Evolutionary conservation across 37 sponge, comb jelly and placozoan species (phyloP), one percentile per base, ranked within the genome.

Genomic region (Petrosia ficiformis): DNA sequence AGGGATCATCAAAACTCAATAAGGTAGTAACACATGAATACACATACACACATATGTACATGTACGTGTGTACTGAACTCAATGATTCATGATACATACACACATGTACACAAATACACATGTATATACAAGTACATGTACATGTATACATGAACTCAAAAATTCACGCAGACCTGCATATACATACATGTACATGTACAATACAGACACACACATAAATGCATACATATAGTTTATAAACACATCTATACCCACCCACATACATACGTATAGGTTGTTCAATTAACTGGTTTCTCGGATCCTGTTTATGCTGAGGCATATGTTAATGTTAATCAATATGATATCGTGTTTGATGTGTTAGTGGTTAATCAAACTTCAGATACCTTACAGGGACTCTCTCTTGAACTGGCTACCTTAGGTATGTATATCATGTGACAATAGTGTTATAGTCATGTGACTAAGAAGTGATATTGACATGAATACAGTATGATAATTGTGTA

Each of bases 271-370:
- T 80, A 94, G 94, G 99, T 99, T 76, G 82, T 94, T 64, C 99
- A 99, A 69, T 65, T 99, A 85, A 99, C 96, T 71, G 99, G 99
- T 19, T 96, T 99, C 86, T 94, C 96, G 21, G 99, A 99, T 59
- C 97, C 99, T 0, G 94, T 99, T 32, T 99, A 99, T 78, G 96
- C 96, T 33, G 99, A 99, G 72, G 97, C 99, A 16, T 99, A 99
- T 84, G 94, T 99, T 64, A 82, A 96, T 48, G 92, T 99, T 33
- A 93, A 99, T 78, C 99, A 99, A 81, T 99, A 93, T 73, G 99
- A 99, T 80, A 96, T 99, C n/a, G 92, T 96, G 40, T 65, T 99
- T 80, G 99, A 99, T 73, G 90, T 99, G 35, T 71, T 99, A 80
- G 81, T 99, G 4, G 99, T 99, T 42, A 99, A 99, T 80, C 99